These are phyloP conservation scores for Lepus townsendii DNA, from an alignment of 2,797 vertebrate species.

Conservation along the genomic window DNA sequence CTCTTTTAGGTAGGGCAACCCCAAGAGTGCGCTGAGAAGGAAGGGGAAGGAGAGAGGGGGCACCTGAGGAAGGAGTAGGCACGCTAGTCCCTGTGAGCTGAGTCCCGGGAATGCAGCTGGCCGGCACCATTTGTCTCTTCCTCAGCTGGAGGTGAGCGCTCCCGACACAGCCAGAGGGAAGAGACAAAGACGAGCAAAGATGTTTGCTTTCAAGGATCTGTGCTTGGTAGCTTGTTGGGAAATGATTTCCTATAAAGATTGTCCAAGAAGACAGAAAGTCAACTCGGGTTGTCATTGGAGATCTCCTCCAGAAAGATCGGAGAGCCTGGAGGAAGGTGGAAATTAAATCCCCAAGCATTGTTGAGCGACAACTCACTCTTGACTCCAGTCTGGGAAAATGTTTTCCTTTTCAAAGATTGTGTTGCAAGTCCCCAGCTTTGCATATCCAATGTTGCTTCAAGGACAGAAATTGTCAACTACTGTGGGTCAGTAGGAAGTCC, in stretches of 20 bases:
- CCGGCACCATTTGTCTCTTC: neutral
- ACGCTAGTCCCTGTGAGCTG: neutral
- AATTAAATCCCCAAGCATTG: neutral
- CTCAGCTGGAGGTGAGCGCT: neutral
- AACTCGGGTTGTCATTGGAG: neutral
- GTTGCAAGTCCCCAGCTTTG: slow-evolving; percentile 48
- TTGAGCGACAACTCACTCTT: neutral
- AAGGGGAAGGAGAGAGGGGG: neutral
- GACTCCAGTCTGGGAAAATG: neutral
- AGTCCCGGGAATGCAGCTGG: neutral
- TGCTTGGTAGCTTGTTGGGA: slow-evolving; percentile 8
- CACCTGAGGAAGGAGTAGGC: neutral
- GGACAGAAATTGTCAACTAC: slow-evolving; percentile 44
- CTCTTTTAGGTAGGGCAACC: neutral
- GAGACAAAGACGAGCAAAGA: neutral
- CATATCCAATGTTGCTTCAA: slow-evolving; percentile 62
- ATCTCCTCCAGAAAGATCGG: neutral
- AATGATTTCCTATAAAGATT: slow-evolving; percentile 4
- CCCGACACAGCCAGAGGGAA: neutral
- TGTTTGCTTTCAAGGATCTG: neutral
- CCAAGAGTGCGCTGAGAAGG: neutral
- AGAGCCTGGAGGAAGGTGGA: neutral
- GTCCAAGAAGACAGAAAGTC: slow-evolving; percentile 4
- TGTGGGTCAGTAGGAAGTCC: slow-evolving; percentile 31
- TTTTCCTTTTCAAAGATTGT: slow-evolving; percentile 47